Percentiles rank a stretch among this genome's conserved stretches.
phyloP scores from a whole-genome alignment of 2,113 vertebrate genomes.

The Pseudolaguvia tuberculata region DNA sequence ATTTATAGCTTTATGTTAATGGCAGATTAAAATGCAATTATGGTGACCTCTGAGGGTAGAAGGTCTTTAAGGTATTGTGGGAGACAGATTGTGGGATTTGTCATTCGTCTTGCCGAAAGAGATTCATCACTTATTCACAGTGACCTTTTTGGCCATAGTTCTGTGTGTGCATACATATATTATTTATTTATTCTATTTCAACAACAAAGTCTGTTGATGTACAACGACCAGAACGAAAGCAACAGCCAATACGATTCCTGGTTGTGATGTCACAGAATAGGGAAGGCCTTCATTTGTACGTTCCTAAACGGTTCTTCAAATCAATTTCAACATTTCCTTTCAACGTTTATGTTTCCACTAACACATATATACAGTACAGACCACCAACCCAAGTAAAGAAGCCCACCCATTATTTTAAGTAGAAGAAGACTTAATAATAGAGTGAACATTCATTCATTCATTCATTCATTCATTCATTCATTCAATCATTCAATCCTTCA shows the following conservation, averaged over 20 bases:
- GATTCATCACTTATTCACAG: slow-evolving; percentile 23
- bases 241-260: neutral
- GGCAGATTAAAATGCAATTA: slow-evolving; percentile 28
- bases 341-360: neutral
- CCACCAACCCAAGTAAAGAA: no score
- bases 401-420: no score
- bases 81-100: slow-evolving; percentile 17
- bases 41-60: slow-evolving; percentile 16
- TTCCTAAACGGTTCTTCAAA: neutral
- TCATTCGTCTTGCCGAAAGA: slow-evolving; percentile 20
- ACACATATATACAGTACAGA: no score
- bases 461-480: no score
- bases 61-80: slow-evolving; percentile 20
- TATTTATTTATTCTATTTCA: neutral
- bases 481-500: no score
- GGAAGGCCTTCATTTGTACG: neutral
- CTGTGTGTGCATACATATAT: neutral
- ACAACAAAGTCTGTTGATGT: neutral
- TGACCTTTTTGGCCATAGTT: neutral
- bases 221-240: neutral
- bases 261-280: neutral
- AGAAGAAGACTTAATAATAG: no score
- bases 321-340: neutral
- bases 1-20: slow-evolving; percentile 29
- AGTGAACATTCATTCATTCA: no score